Base-by-base conservation (phyloP, 2,797 vertebrate genomes). In the Siniperca undulata region DNA sequence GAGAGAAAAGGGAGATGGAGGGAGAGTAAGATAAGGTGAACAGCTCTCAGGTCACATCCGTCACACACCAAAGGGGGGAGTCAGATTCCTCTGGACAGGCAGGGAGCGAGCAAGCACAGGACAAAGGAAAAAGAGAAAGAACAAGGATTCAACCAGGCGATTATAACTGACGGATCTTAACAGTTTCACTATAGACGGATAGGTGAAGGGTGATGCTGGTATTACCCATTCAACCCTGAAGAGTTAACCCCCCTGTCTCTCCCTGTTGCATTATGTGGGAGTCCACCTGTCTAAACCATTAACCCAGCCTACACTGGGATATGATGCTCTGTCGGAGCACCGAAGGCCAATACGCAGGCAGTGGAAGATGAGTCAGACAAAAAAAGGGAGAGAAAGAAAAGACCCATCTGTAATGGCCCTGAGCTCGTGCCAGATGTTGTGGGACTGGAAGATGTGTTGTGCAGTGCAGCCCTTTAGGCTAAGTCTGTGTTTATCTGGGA, bases 21-120 rank as follows among this genome's bases (percentile, higher is more conserved):
- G 77, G 64, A 71, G 66, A 75, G 61, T 67, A 81, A 79, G 79
- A 72, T 67, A 85, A 91, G 90, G 90, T 90, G 88, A 91, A 58
- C 62, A 84, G 74, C 86, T 89, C 89, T 92, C 89, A 81, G 91
- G 89, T 92, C 92, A 87, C 81, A 92, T 94, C 78, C 40, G 34
- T 72, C 69, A 89, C 89, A 85, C 66, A 74, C 70, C 60, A 22
- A 61, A 0, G 16, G 4, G 66, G 58, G 38, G 67, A 88, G n/a
- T 44, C 70, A 74, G 80, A 94, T 91, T 88, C 83, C 74, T 81
- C 60, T 65, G 40, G 90, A 87, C 93, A 90, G 74, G 30, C 86
- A 53, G 62, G 24, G 48, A 70, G 30, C 3, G 53, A 88, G 77
- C 74, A 81, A 48, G 65, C 69, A 27, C 59, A 71, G 40, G 70